Evolutionary conservation across 2,797 vertebrate species (phyloP).

Genomic region (Kryptopterus vitreolus): DNA sequence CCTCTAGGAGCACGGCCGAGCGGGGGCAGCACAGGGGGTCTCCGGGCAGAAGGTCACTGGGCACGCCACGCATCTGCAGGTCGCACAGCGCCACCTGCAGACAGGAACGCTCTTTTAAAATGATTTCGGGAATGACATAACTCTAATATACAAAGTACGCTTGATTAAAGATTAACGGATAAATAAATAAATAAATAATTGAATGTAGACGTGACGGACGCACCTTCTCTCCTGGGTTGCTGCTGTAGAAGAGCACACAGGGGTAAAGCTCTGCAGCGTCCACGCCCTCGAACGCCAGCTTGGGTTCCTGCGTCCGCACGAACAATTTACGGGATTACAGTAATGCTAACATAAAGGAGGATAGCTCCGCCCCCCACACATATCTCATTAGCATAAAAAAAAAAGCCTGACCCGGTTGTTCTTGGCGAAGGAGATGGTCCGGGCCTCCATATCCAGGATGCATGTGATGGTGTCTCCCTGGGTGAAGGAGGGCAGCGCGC

Average conservation of each 20-base stretch:
- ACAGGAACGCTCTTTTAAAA: not conserved
- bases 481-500: constrained; percentile 78
- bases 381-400: not conserved
- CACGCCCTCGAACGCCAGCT: constrained; percentile 80
- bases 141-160: too few relatives aligned
- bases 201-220: too few relatives aligned
- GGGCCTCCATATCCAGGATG: constrained; percentile 82
- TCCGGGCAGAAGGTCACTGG: constrained; percentile 76
- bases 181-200: too few relatives aligned
- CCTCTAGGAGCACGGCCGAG: constrained; percentile 74
- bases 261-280: constrained; percentile 78
- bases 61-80: constrained; percentile 80
- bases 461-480: constrained; percentile 83
- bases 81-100: constrained; percentile 77
- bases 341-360: not conserved
- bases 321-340: not conserved
- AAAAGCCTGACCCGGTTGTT: constrained; percentile 74
- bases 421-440: constrained; percentile 81
- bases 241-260: constrained; percentile 83
- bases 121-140: constrained; percentile 1
- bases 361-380: not conserved
- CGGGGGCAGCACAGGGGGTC: constrained; percentile 79
- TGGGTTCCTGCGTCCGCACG: constrained; percentile 70
- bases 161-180: too few relatives aligned
- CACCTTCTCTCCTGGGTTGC: constrained; percentile 84